Conservation (phyloP, 2,113 vertebrate species). For the Chaetorhynchus papuensis region DNA sequence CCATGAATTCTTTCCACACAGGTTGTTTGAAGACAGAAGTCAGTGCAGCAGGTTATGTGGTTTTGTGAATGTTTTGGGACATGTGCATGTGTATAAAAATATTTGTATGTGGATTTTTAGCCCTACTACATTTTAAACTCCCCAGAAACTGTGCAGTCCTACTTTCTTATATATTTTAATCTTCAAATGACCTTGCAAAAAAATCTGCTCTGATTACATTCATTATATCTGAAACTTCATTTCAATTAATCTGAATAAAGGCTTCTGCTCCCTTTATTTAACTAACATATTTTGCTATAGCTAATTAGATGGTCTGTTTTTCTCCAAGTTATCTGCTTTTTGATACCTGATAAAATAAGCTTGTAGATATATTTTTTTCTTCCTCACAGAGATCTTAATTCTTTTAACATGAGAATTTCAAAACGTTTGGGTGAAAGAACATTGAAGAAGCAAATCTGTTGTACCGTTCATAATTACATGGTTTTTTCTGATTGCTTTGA, state of each 20-base stretch:
- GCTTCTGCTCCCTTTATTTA: neutral
- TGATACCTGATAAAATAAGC: neutral
- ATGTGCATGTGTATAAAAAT: neutral
- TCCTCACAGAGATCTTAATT: neutral
- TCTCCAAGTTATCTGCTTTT: neutral
- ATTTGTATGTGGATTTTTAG: neutral
- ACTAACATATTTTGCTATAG: neutral
- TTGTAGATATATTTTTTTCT: neutral
- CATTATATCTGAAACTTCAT: neutral
- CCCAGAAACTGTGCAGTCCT: neutral
- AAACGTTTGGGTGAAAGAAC: neutral
- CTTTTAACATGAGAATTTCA: neutral
- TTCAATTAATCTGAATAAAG: conserved; percentile 3
- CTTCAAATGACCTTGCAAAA: neutral
- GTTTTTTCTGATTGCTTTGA: neutral
- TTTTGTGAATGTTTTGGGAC: neutral
- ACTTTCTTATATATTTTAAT: neutral
- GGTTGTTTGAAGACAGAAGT: neutral
- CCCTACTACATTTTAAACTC: neutral
- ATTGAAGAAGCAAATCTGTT: neutral
- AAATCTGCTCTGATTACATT: neutral
- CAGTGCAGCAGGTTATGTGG: neutral
- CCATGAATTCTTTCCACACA: neutral
- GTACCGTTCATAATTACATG: neutral
- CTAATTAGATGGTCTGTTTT: neutral